These are phyloP conservation scores for Trematocara macrostoma DNA, from an alignment of 2,113 vertebrate genomes.

Conservation along the genomic window DNA sequence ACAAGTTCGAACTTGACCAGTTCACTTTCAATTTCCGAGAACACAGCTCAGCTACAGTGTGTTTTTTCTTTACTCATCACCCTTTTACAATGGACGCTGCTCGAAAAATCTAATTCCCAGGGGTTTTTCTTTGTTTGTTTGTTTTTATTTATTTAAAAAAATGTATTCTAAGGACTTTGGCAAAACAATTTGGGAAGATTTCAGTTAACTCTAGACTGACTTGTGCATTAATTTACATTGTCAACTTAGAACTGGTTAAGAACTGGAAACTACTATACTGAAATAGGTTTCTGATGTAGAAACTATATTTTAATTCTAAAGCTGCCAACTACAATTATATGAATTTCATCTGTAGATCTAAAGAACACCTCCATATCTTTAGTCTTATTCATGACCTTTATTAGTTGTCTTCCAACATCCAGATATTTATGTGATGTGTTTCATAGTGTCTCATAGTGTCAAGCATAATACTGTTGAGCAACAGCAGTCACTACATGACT, in stretches of 20 bases:
- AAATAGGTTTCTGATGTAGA: not conserved
- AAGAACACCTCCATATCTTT: rapidly evolving
- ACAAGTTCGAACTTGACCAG: rapidly evolving
- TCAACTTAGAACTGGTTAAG: not conserved
- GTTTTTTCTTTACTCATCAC: not conserved
- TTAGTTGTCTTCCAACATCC: not conserved
- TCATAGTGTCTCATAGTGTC: not conserved
- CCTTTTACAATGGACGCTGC: not conserved
- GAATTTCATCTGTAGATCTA: not conserved
- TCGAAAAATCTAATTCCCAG: rapidly evolving
- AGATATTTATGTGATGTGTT: not conserved
- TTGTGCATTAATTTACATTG: not conserved
- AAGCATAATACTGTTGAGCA: not conserved
- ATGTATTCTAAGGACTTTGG: rapidly evolving
- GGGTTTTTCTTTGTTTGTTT: not conserved
- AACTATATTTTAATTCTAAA: not conserved
- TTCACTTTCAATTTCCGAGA: not conserved
- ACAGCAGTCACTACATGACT: not conserved
- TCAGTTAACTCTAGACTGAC: not conserved
- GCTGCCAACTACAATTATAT: not conserved
- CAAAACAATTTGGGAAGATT: not conserved
- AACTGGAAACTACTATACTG: not conserved
- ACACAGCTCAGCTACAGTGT: not conserved
- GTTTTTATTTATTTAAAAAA: rapidly evolving
- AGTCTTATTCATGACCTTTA: not conserved